A percentile compares a stretch with the other conserved stretches of the same genome.
phyloP scores from a whole-genome alignment of 2,888 invertebrate genomes.

The Andrena praecox region DNA sequence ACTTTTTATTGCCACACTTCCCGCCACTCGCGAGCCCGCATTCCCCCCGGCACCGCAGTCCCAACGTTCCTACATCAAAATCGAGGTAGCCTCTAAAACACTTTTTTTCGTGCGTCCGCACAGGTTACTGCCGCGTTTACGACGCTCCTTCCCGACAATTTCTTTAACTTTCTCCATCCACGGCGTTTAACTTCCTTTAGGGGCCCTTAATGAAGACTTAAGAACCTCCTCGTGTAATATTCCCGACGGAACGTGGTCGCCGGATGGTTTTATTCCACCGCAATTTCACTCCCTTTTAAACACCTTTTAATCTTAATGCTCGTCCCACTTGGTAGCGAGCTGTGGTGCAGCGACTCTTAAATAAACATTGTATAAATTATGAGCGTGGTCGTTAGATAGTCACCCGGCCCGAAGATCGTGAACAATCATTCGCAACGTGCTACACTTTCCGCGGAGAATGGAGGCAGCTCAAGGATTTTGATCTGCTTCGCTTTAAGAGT shows the following conservation, averaged over 20 bases:
- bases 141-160: constrained; percentile 10
- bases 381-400: neutral
- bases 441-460: too few species aligned
- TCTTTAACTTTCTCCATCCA: constrained; percentile 23
- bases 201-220: neutral
- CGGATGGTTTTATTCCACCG: neutral
- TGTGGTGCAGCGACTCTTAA: too few species aligned
- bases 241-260: too few species aligned
- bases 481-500: too few species aligned
- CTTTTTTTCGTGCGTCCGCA: neutral
- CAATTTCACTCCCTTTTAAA: neutral
- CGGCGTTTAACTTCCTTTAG: constrained; percentile 3
- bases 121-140: neutral
- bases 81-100: neutral
- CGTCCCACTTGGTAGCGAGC: neutral
- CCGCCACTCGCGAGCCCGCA: constrained; percentile 46
- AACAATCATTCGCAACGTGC: too few species aligned
- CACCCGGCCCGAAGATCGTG: neutral
- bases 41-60: constrained; percentile 6
- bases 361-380: neutral
- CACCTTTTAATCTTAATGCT: neutral
- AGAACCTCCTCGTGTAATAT: too few species aligned
- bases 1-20: constrained; percentile 59
- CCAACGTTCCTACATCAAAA: constrained; percentile 17
- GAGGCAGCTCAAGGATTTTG: too few species aligned